Conservation (phyloP, 2,113 vertebrate genomes). For the Agelaius tricolor region DNA sequence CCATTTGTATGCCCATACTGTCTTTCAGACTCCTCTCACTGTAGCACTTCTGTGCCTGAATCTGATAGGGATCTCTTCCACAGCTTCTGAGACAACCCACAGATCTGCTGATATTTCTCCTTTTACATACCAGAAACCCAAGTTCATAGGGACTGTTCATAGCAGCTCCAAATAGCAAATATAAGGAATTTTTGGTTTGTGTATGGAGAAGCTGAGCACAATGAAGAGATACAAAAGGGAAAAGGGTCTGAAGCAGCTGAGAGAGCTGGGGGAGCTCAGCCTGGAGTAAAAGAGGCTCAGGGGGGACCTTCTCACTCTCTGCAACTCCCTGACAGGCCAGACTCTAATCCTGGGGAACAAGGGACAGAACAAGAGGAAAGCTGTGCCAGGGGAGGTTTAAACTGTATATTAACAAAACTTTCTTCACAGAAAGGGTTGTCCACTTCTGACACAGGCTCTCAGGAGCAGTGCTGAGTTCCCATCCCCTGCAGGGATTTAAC, state of each 20-base stretch:
- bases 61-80: background rate
- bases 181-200: background rate
- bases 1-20: background rate
- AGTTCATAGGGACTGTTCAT: background rate
- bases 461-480: background rate
- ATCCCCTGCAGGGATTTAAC: background rate
- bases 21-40: background rate
- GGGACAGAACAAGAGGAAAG: background rate
- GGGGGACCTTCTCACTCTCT: background rate
- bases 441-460: background rate
- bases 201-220: background rate
- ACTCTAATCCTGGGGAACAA: background rate
- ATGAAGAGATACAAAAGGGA: background rate
- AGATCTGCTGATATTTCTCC: background rate
- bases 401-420: background rate
- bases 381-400: background rate
- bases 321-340: fast-evolving
- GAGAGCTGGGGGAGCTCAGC: background rate
- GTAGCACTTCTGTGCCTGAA: background rate
- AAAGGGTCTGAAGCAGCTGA: background rate
- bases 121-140: background rate
- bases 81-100: background rate
- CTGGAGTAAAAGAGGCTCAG: background rate
- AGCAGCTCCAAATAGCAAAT: background rate
- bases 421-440: background rate